Percentiles rank a stretch among this genome's conserved stretches.
phyloP scores from a whole-genome alignment of 2,113 vertebrate species.

The Spea multiplicata region DNA sequence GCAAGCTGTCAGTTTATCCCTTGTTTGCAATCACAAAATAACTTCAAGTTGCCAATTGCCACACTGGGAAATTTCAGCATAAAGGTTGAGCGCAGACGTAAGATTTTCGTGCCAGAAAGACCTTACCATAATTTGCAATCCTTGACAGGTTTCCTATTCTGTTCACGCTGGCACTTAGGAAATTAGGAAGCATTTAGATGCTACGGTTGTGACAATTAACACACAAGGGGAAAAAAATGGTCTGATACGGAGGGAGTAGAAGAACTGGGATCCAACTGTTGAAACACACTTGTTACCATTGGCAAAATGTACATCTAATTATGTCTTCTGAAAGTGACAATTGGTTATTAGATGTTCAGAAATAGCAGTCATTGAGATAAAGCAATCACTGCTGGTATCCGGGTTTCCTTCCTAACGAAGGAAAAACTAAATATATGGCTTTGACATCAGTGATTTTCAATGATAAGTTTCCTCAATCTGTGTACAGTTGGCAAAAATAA shows the following conservation, averaged over 20 bases:
- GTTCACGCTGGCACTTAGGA: background rate
- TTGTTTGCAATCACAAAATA: background rate
- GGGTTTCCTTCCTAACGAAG: slow-evolving; percentile 1
- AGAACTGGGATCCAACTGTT: slow-evolving; percentile 14
- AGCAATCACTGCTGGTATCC: slow-evolving; percentile 29
- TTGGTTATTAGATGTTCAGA: slow-evolving; percentile 44
- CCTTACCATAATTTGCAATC: background rate
- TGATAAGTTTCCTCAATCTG: no score
- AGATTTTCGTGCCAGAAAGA: background rate
- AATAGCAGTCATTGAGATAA: slow-evolving; percentile 41
- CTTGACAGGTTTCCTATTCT: background rate
- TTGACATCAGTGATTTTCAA: no score
- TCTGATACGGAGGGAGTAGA: slow-evolving; percentile 1
- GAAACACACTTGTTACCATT: slow-evolving; percentile 8
- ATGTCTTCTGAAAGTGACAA: slow-evolving; percentile 40
- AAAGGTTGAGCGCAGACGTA: background rate
- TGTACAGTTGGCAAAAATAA: no score
- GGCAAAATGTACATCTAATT: slow-evolving; percentile 14
- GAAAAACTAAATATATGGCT: no score
- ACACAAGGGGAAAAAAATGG: background rate
- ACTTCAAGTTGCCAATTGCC: background rate
- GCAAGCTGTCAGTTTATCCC: slow-evolving; percentile 5
- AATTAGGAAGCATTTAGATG: background rate
- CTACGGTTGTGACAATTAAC: slow-evolving; percentile 23
- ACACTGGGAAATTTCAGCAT: background rate